Conservation (phyloP, 2,113 vertebrate species). For the Lamprologus sp. region DNA sequence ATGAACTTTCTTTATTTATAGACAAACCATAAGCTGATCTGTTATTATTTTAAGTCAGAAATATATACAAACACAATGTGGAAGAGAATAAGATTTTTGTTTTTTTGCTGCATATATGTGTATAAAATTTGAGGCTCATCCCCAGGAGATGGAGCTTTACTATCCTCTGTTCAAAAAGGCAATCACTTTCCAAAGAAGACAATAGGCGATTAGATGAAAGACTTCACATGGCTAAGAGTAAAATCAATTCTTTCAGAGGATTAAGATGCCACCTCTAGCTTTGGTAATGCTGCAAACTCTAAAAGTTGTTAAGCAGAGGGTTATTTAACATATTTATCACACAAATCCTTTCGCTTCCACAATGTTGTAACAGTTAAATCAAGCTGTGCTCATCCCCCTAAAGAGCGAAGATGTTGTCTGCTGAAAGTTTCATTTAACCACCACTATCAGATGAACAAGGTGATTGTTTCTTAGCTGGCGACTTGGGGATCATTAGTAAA, state of each 20-base stretch:
- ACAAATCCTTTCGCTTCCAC: constrained; percentile 72
- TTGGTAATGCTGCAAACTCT: constrained; percentile 29
- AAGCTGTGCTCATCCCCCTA: constrained; percentile 79
- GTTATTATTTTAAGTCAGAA: not conserved
- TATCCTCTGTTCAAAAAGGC: not conserved
- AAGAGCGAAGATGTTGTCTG: constrained; percentile 82
- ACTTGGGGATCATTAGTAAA: constrained; percentile 83
- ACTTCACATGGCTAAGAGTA: not conserved
- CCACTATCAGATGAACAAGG: constrained; percentile 71
- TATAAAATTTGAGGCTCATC: not conserved
- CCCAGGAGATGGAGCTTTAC: constrained; percentile 10
- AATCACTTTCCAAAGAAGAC: not conserved
- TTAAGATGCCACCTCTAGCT: constrained; percentile 42
- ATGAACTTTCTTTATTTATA: not conserved
- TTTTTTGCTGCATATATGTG: not conserved
- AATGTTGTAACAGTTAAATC: constrained; percentile 76
- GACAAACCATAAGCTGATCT: not conserved
- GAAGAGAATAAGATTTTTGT: not conserved
- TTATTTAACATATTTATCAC: constrained; percentile 87
- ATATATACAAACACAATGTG: not conserved
- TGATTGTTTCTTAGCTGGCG: constrained; percentile 82
- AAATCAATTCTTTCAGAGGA: constrained; percentile 25
- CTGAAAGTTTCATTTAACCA: constrained; percentile 88
- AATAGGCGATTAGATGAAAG: not conserved
- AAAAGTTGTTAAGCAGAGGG: constrained; percentile 28